These are phyloP conservation scores for Drosophila pandora DNA, from an alignment of 1,140 invertebrate genomes.

Conservation along the genomic window DNA sequence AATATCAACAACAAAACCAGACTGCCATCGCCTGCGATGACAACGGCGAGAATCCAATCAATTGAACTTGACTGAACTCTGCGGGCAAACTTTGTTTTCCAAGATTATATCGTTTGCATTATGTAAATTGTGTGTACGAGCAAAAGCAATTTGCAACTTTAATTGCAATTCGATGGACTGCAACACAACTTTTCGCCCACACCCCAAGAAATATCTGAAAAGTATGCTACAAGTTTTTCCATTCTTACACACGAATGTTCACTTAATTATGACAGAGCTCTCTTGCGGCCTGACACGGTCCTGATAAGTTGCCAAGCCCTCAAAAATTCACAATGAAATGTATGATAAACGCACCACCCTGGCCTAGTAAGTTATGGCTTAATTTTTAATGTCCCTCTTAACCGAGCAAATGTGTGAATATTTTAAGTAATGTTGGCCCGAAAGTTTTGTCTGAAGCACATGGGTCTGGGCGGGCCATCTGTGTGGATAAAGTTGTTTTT, in stretches of 20 bases:
- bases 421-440: constrained; percentile 18
- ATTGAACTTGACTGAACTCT: constrained; percentile 25
- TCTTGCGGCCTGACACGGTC: constrained; percentile 23
- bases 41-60: constrained; percentile 43
- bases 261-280: constrained; percentile 53
- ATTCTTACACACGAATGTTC: constrained; percentile 15
- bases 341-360: constrained; percentile 15
- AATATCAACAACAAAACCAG: constrained; percentile 15
- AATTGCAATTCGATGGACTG: constrained; percentile 67
- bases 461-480: constrained; percentile 6
- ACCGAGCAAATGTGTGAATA: constrained; percentile 31
- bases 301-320: constrained; percentile 33
- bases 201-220: constrained; percentile 16
- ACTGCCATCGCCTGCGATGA: constrained; percentile 1
- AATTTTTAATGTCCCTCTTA: constrained; percentile 14
- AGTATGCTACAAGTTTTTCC: constrained; percentile 27
- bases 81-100: constrained; percentile 23
- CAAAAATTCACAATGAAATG: constrained; percentile 28
- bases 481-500: constrained; percentile 16
- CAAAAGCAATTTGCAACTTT: constrained; percentile 72
- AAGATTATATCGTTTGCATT: constrained; percentile 58
- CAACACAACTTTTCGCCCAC: constrained; percentile 34
- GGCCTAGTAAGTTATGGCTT: constrained; percentile 18
- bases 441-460: constrained; percentile 12
- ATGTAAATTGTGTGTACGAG: constrained; percentile 56